Evolutionary conservation across 2,797 vertebrate genomes (phyloP), one percentile per base, ranked within the genome.

Genomic region (Discoglossus pictus): DNA sequence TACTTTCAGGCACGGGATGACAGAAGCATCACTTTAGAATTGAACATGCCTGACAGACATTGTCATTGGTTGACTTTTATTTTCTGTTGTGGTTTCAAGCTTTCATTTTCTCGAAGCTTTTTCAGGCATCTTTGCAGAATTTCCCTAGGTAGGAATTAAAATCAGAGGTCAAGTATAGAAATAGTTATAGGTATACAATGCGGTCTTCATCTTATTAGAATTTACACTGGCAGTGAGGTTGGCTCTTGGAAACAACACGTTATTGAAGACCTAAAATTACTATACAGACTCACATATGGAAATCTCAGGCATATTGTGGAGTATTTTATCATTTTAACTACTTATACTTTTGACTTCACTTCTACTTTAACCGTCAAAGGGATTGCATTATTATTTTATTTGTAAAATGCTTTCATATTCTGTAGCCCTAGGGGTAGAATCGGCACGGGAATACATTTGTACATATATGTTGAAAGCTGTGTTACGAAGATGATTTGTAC

Each of bases 51-150:
- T 96, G 95, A 97, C 94, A 97, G 85, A 81, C 77, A 73, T 92
- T 93, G 93, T 93, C 93, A 94, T 93, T 94, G 88, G 84, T 86
- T 94, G 93, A 95, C 93, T 96, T 98, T 93, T 90, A 86, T 94
- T 94, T 86, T 83, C 91, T 88, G 86, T 91, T 90, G 91, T 93
- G 92, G 88, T 93, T 95, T 94, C 93, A 93, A 92, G 89, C 84
- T 91, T 90, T 94, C 90, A 93, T 94, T 95, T 93, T 94, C 94
- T 90, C 91, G 79, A 78, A 78, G 85, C 83, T 83, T 85, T 82
- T 83, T 87, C 77, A 76, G 78, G 51, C 63, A 70, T 81, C 86
- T 91, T 92, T 90, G 79, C 88, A 83, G 89, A 83, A 90, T 92
- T 95, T 93, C 90, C 91, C 87, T 82, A 59, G 89, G 82, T 89